phyloP scores from a whole-genome alignment of 1,140 invertebrate species.

The Halesus radiatus region DNA sequence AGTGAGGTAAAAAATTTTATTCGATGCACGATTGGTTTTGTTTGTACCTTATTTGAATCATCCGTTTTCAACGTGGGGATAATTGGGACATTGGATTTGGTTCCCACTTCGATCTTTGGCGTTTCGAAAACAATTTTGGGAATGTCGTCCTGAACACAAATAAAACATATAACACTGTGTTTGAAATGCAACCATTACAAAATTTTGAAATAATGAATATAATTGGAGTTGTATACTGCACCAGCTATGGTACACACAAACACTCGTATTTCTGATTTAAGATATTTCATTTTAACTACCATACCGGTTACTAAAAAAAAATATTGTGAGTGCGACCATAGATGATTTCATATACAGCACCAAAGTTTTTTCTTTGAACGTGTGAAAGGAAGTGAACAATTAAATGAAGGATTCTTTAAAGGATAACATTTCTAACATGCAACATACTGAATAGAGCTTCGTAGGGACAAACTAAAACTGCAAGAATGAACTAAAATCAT shows the following conservation, averaged over 20 bases:
- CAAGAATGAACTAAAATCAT: not conserved
- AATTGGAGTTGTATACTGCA: no score
- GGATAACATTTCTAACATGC: not conserved
- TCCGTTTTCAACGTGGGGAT: constrained; percentile 20
- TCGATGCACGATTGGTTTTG: not conserved
- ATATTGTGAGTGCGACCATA: no score
- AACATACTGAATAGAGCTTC: not conserved
- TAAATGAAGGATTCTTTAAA: no score
- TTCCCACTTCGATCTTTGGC: constrained; percentile 42
- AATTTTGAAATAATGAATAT: no score
- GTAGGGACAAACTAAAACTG: no score
- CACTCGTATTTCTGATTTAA: no score
- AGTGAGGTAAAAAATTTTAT: not conserved
- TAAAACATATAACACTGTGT: constrained; percentile 22
- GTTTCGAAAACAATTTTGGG: constrained; percentile 56
- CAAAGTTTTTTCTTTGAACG: no score
- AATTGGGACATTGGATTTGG: not conserved
- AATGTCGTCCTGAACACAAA: constrained; percentile 51
- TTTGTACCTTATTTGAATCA: constrained; percentile 11
- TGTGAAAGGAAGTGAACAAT: no score
- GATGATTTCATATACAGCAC: no score
- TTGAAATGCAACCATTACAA: not conserved
- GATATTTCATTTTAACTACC: no score
- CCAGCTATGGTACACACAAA: no score
- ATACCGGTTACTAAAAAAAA: no score